Evolutionary conservation across 2,797 vertebrate genomes (phyloP), one percentile per base, ranked within the genome.

Genomic region (Schizopygopsis pylzovi): DNA sequence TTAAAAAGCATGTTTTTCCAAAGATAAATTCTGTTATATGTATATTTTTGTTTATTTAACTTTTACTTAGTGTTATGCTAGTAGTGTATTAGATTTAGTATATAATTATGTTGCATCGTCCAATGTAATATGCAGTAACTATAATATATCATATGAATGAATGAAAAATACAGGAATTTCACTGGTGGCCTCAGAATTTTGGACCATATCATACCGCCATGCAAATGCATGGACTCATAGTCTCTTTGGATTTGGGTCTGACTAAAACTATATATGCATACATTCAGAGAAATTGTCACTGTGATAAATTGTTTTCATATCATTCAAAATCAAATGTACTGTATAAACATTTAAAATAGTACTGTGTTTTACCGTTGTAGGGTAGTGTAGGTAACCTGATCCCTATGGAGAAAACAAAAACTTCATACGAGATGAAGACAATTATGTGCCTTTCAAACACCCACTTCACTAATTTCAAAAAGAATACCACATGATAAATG

Each of bases 401-500:
- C 33, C 59, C 52, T 59, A 10, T 41, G 6, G 33, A 59, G 20
- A 41, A 20, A 41, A 78, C 12, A 59, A 77, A 68, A 16, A 45
- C 33, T n/a, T 63, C 4, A 41, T 39, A 8, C 1, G 13, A 81
- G 3, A 61, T 67, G 13, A 22, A 70, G 65, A 39, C 28, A 68
- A 81, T 73, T 37, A 59, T 47, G 59, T 25, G 33, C 15, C 33
- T 65, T 84, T 77, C 61, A 39, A 77, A 77, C 12, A 56, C 39
- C 63, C 49, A 78, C 75, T 25, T 79, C 49, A 47, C 49, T 47
- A 18, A 71, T 61, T 79, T 47, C 37, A 70, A 72, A 79, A 77
- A 13, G n/a, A 79, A 47, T 33, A 59, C 13, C 49, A 76, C 52
- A 87, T 75, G 81, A 84, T 73, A 67, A 81, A 75, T 65, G 59